These are phyloP conservation scores for Tetramorium simillimum DNA, from an alignment of 1,140 invertebrate species.

Conservation along the genomic window DNA sequence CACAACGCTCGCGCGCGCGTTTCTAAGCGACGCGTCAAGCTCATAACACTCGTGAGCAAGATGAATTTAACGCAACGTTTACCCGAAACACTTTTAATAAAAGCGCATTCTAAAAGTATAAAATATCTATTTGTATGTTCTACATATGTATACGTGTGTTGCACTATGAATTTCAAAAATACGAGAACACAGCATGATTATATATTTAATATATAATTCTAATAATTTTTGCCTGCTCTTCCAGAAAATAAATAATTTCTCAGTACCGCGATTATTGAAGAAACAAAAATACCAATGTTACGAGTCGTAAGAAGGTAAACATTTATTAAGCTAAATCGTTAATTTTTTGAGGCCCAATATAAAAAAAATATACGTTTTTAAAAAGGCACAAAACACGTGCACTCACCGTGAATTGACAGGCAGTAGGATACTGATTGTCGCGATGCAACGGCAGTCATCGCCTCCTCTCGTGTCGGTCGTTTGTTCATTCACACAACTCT, in stretches of 20 bases:
- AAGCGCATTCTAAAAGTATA: too few relatives aligned
- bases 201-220: background rate
- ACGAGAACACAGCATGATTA: background rate
- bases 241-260: too few relatives aligned
- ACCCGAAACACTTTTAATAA: background rate
- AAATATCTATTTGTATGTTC: background rate
- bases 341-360: too few relatives aligned
- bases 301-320: too few relatives aligned
- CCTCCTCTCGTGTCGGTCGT: constrained; percentile 50
- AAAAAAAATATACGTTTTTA: too few relatives aligned
- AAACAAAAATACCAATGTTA: too few relatives aligned
- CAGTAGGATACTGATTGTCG: constrained; percentile 64
- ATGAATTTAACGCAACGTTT: too few relatives aligned
- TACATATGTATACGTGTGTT: background rate
- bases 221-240: too few relatives aligned
- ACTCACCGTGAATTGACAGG: constrained; percentile 70
- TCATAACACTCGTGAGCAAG: background rate
- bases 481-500: constrained; percentile 51
- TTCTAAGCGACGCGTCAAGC: background rate
- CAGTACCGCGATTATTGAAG: too few relatives aligned
- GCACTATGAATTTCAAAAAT: background rate
- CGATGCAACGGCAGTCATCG: constrained; percentile 64
- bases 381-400: too few relatives aligned
- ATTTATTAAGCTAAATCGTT: too few relatives aligned
- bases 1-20: background rate